Conservation (phyloP, 2,888 invertebrate genomes). For the Orthonychiurus folsomi region DNA sequence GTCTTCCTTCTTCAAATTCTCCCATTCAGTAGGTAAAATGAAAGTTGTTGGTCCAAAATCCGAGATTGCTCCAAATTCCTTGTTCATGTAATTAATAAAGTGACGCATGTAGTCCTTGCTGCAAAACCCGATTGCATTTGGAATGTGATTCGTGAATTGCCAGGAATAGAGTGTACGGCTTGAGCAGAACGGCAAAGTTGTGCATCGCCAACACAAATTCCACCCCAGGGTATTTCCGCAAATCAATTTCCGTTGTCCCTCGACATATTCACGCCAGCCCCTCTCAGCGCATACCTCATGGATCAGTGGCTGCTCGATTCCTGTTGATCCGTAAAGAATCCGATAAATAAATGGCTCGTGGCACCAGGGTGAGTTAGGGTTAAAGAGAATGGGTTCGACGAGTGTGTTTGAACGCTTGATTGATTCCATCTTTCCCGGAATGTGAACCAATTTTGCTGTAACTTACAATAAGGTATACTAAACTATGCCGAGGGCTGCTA, state of each 20-base stretch:
- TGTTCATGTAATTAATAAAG: slow-evolving; percentile 62
- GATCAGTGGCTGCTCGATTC: slow-evolving; percentile 15
- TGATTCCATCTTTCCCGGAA: slow-evolving; percentile 1
- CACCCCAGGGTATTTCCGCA: slow-evolving; percentile 52
- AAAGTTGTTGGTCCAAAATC: slow-evolving; percentile 59
- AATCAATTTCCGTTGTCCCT: slow-evolving; percentile 48
- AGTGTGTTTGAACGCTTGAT: no score
- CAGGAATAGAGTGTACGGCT: slow-evolving; percentile 59
- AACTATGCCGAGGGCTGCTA: no score
- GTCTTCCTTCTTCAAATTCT: slow-evolving; percentile 24
- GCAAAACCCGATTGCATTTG: slow-evolving; percentile 74
- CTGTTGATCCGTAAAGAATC: background rate
- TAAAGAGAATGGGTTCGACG: no score
- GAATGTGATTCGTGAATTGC: slow-evolving; percentile 75
- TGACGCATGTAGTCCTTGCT: slow-evolving; percentile 67
- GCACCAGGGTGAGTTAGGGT: background rate
- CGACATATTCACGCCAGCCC: slow-evolving; percentile 67
- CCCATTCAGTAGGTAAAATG: slow-evolving; percentile 26
- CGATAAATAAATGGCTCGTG: background rate
- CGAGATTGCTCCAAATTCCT: slow-evolving; percentile 68
- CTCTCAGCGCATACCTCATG: slow-evolving; percentile 63
- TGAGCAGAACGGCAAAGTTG: slow-evolving; percentile 60
- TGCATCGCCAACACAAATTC: slow-evolving; percentile 78
- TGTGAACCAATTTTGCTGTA: no score
- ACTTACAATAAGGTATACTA: no score